phyloP scores from a whole-genome alignment of 2,113 vertebrate genomes.

The Sitta europaea region DNA sequence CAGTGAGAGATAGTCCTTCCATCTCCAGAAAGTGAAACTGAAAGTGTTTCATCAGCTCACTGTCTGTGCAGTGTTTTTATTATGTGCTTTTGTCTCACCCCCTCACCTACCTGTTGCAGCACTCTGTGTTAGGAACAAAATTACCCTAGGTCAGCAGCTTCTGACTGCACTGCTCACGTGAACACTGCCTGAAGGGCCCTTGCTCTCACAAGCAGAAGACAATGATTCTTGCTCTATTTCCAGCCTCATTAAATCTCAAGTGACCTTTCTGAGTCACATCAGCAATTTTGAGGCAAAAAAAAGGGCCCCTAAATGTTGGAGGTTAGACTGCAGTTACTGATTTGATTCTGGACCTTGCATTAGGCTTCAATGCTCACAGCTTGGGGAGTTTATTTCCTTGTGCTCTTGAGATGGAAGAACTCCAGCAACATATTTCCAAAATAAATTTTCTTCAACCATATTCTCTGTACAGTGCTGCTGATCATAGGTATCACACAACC shows the following conservation, averaged over 20 bases:
- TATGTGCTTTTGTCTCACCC: neutral
- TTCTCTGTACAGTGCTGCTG: neutral
- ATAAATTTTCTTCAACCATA: accelerated
- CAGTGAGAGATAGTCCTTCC: neutral
- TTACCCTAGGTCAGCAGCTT: neutral
- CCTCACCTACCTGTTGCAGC: neutral
- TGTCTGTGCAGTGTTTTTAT: neutral
- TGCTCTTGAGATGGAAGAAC: neutral
- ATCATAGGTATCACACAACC: neutral
- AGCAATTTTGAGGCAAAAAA: neutral
- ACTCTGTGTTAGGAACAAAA: neutral
- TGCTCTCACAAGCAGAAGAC: neutral
- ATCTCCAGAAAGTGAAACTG: neutral
- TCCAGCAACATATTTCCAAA: neutral
- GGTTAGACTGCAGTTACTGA: neutral
- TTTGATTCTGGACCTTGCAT: neutral
- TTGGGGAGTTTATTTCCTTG: neutral
- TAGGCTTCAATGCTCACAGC: neutral
- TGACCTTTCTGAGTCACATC: neutral
- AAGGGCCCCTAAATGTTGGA: neutral
- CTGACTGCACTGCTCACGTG: neutral
- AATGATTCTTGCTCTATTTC: neutral
- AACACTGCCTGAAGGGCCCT: neutral
- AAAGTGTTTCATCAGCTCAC: neutral
- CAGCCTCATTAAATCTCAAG: neutral